These are phyloP conservation scores for Hirundo rustica DNA, from an alignment of 2,797 vertebrate genomes.

Conservation along the genomic window DNA sequence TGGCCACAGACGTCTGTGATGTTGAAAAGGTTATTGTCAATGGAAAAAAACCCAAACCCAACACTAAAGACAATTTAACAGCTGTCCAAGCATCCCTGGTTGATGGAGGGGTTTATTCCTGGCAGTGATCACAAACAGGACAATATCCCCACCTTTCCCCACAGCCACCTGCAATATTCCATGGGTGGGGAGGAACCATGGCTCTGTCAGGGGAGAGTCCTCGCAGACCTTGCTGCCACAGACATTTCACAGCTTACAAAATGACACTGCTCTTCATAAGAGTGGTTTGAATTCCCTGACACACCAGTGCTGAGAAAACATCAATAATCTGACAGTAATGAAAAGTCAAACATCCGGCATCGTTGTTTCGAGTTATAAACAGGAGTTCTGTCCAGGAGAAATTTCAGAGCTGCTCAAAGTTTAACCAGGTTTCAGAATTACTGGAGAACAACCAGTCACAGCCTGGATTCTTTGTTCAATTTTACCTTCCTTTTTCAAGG, in stretches of 20 bases:
- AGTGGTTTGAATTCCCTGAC: not conserved
- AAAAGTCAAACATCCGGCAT: not conserved
- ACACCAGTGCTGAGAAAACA: not conserved
- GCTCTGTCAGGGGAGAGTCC: not conserved
- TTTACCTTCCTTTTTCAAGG: not conserved
- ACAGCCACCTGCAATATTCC: not conserved
- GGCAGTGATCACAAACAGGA: not conserved
- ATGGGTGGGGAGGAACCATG: not conserved
- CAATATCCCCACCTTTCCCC: not conserved
- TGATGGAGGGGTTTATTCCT: not conserved
- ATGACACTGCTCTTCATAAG: not conserved
- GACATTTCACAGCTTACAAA: not conserved
- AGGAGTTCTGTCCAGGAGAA: not conserved
- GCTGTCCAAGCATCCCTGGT: not conserved
- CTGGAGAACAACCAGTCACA: not conserved
- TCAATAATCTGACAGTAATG: not conserved
- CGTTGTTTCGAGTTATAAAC: not conserved
- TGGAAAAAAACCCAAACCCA: not conserved
- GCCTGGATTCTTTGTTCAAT: not conserved
- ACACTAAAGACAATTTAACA: not conserved
- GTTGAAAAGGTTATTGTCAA: not conserved
- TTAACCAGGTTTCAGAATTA: not conserved
- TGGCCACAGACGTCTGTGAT: not conserved
- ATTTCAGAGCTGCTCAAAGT: not conserved
- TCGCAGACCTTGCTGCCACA: not conserved